phyloP scores from a whole-genome alignment of 2,888 invertebrate species.

The Nematopogon swammerdamellus region DNA sequence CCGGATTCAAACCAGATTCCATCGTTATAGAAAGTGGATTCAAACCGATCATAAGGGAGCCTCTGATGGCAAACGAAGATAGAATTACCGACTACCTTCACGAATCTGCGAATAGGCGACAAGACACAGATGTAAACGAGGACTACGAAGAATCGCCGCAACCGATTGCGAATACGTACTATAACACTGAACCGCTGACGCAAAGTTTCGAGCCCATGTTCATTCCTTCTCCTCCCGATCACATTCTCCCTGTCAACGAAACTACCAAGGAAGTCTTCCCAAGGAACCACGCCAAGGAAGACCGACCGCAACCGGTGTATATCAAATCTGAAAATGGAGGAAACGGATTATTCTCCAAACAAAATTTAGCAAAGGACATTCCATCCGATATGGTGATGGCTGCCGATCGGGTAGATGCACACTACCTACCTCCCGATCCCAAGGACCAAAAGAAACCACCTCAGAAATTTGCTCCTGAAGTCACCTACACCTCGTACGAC shows the following conservation, averaged over 20 bases:
- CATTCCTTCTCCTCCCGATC: conserved; percentile 73
- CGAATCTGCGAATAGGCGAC: conserved; percentile 43
- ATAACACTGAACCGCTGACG: conserved; percentile 48
- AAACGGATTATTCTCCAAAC: conserved; percentile 33
- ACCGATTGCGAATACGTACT: conserved; percentile 27
- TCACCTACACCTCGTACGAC: conserved; percentile 69
- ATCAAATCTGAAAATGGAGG: conserved; percentile 32
- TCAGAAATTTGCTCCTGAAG: conserved; percentile 30
- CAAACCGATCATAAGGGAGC: conserved; percentile 69
- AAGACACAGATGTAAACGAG: conserved; percentile 45
- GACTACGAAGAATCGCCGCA: conserved; percentile 44
- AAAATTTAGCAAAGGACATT: conserved; percentile 40
- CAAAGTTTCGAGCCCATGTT: conserved; percentile 78
- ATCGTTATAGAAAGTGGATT: conserved; percentile 83
- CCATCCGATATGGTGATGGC: conserved; percentile 64
- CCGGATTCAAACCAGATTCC: conserved; percentile 76
- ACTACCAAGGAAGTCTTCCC: conserved; percentile 42
- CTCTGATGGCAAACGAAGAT: conserved; percentile 48
- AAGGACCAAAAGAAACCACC: conserved; percentile 44
- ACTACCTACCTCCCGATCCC: conserved; percentile 69
- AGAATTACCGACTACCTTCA: conserved; percentile 32
- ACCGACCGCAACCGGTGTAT: conserved; percentile 48
- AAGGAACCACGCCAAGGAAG: conserved; percentile 42
- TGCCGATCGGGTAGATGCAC: conserved; percentile 67
- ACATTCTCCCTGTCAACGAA: conserved; percentile 34